Conservation (phyloP, 2,888 invertebrate genomes). For the Caenorhabditis becei region DNA sequence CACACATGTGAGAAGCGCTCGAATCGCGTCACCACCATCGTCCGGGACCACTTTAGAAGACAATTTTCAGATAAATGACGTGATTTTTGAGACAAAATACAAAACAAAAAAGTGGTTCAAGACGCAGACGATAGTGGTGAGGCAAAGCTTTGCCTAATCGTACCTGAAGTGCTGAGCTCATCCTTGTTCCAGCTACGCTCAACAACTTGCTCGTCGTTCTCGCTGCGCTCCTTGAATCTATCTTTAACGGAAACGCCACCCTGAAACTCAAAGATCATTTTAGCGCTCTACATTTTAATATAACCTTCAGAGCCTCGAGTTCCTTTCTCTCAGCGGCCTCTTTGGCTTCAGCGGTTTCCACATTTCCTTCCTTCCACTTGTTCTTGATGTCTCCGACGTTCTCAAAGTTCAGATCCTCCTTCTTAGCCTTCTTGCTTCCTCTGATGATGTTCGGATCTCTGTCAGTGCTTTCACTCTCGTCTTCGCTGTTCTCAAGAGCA, state of each 20-base stretch:
- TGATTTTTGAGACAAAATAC: conserved; percentile 8
- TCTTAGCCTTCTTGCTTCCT: conserved; percentile 66
- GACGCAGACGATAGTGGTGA: conserved; percentile 43
- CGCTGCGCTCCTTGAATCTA: conserved; percentile 78
- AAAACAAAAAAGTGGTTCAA: conserved; percentile 21
- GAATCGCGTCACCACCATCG: conserved; percentile 64
- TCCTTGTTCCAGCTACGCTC: conserved; percentile 75
- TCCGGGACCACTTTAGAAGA: conserved; percentile 36
- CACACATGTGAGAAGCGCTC: conserved; percentile 64
- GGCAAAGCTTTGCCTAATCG: neutral
- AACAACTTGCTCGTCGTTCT: conserved; percentile 64
- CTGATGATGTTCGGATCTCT: conserved; percentile 74
- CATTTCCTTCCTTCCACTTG: conserved; percentile 82
- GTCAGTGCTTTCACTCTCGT: conserved; percentile 70
- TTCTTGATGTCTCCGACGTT: conserved; percentile 80
- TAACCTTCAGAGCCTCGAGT: conserved; percentile 79
- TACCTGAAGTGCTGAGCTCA: conserved; percentile 79
- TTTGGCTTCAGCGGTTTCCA: conserved; percentile 78
- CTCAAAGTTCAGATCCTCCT: conserved; percentile 73
- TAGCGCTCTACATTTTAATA: too few species aligned
- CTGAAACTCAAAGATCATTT: conserved; percentile 46
- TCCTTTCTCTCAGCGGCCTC: conserved; percentile 77
- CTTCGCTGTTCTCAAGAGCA: conserved; percentile 67
- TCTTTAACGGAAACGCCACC: conserved; percentile 78
- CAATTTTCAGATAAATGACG: conserved; percentile 2